Evolutionary conservation across 2,888 invertebrate genomes (phyloP), one percentile per base, ranked within the genome.

Genomic region (Brachynemurus nebulosus): DNA sequence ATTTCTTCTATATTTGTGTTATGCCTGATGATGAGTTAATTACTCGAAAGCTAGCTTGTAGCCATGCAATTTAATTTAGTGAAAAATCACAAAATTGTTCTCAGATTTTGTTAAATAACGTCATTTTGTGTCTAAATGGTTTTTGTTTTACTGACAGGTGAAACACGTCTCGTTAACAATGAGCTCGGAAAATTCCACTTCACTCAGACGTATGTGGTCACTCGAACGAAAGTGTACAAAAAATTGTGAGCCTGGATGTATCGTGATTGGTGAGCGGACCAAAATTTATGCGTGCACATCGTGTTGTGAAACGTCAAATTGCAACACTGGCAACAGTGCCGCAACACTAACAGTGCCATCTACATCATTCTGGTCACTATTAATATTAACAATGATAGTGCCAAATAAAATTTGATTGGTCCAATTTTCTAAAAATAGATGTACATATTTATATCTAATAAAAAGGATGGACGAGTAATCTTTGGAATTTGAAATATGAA

Each of bases 241-340:
- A 54, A 80, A 78, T 56, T 91, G 90, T 63, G 86, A 89, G 53
- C 78, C 86, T 0, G 89, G 88, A 9, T 90, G 89, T 64, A 88
- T 90, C 55, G 76, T 89, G 40, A 88, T 91, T 51, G 90, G 90
- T 0, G 90, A 91, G 60, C 68, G 90, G 40, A 89, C 88, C 4
- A 90, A 90, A 59, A 66, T 91, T 1, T 85, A 85, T 63, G 85
- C 88, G 11, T 90, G 90, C 62, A 88, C 86, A 0, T 80, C 84
- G 0, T 90, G 90, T 58, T 90, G 90, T 61, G 79, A 79, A 51
- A 74, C 74, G 8, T 77, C 80, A 4, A 70, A 80, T 5, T 90
- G 90, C 65, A 90, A 90, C 62, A 72, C 73, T 30, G 88, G 85
- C 12, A 82, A 76, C 38, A 27, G 33, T 6, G 27, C 23, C 16